phyloP scores from a whole-genome alignment of 2,113 vertebrate genomes.

The Salminus brasiliensis region DNA sequence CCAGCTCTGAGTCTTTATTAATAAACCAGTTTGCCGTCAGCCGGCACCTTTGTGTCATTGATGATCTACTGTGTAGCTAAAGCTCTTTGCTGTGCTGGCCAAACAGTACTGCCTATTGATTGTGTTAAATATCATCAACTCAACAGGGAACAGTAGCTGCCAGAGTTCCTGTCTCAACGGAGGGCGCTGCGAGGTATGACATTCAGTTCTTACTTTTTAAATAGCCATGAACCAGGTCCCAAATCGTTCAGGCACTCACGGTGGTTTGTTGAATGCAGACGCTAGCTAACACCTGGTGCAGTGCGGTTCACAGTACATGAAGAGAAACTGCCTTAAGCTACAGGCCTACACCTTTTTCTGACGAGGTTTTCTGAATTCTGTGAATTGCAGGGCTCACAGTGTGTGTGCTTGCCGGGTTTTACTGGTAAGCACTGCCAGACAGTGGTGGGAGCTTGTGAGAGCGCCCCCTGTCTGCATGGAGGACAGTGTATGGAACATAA shows the following conservation, averaged over 20 bases:
- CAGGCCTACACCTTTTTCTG: background rate
- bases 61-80: conserved; percentile 1
- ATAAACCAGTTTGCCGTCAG: background rate
- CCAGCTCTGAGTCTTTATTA: background rate
- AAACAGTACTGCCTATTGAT: conserved; percentile 6
- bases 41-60: background rate
- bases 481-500: conserved; percentile 88
- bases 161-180: conserved; percentile 91
- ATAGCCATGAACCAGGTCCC: background rate
- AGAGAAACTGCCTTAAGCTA: background rate
- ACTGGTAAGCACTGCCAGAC: conserved; percentile 90
- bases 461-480: conserved; percentile 90
- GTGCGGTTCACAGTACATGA: background rate
- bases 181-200: conserved; percentile 88
- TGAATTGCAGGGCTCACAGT: conserved; percentile 84
- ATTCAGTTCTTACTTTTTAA: background rate
- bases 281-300: background rate
- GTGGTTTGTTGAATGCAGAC: background rate
- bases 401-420: conserved; percentile 89
- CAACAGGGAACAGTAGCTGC: conserved; percentile 93
- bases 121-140: conserved; percentile 45
- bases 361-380: background rate
- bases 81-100: conserved; percentile 18
- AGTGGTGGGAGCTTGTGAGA: conserved; percentile 83
- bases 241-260: background rate